Evolutionary conservation across 2,797 vertebrate genomes (phyloP).

Genomic region (Ateles fusciceps): DNA sequence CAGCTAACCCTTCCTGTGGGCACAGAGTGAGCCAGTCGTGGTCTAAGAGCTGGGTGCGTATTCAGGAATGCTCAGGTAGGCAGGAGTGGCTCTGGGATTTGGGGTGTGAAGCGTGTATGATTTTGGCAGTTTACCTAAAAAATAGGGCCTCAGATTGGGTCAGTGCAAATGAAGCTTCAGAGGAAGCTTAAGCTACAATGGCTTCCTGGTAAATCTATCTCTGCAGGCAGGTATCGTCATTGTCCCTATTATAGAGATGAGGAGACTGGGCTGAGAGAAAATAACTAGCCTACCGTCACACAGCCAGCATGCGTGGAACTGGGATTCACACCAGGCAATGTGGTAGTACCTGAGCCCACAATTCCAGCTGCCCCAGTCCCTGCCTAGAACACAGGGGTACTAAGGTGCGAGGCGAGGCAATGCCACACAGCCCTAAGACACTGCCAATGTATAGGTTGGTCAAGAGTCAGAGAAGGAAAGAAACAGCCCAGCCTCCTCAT

Average conservation of each 20-base stretch:
- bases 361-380: not conserved
- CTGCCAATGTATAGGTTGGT: not conserved
- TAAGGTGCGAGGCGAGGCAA: too few relatives aligned
- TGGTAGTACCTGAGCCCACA: not conserved
- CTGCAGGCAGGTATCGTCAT: not conserved
- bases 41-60: not conserved
- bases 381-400: not conserved
- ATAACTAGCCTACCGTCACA: not conserved
- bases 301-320: not conserved
- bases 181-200: not conserved
- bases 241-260: not conserved
- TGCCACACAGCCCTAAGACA: not conserved
- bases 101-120: not conserved
- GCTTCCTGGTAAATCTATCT: not conserved
- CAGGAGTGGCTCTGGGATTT: not conserved
- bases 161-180: not conserved
- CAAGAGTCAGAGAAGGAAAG: not conserved
- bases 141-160: not conserved
- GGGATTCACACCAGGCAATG: not conserved
- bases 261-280: not conserved
- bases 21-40: not conserved
- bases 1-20: not conserved
- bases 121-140: not conserved
- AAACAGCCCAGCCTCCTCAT: not conserved
- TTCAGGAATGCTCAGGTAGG: not conserved